Evolutionary conservation across 2,888 invertebrate genomes (phyloP).

Genomic region (Acleris emargana): DNA sequence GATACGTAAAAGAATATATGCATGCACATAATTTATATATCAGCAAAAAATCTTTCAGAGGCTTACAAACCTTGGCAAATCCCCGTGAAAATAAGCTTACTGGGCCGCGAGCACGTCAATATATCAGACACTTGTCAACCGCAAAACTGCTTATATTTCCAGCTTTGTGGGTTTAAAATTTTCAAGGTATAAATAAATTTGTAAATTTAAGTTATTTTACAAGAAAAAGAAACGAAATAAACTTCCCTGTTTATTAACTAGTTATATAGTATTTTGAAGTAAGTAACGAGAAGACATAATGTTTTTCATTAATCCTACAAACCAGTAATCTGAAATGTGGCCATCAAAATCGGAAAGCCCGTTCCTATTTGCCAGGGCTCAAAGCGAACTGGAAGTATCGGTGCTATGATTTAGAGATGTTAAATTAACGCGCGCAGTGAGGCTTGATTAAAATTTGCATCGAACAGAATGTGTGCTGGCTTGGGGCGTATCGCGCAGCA

Average conservation of each 20-base stretch:
- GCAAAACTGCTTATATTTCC: slow-evolving; percentile 62
- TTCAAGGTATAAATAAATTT: background rate
- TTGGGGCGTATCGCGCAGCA: slow-evolving; percentile 4
- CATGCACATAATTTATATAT: background rate
- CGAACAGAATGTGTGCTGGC: slow-evolving; percentile 22
- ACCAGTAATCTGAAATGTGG: too few species aligned
- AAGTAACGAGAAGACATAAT: too few species aligned
- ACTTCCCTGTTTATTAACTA: too few species aligned
- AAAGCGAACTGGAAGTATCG: background rate
- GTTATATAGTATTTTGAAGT: too few species aligned
- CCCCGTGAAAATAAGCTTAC: slow-evolving; percentile 63
- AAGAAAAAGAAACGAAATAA: background rate
- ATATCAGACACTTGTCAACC: slow-evolving; percentile 71
- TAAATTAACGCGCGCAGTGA: slow-evolving; percentile 23
- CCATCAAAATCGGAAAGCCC: too few species aligned
- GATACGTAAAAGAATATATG: background rate
- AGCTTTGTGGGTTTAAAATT: slow-evolving; percentile 26
- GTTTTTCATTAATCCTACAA: too few species aligned
- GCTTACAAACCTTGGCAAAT: slow-evolving; percentile 40
- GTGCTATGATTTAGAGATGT: slow-evolving; percentile 25
- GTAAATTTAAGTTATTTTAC: background rate
- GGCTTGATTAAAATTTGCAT: slow-evolving; percentile 32
- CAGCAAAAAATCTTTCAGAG: slow-evolving; percentile 46
- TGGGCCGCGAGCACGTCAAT: slow-evolving; percentile 65
- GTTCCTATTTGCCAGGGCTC: background rate